These are phyloP conservation scores for Exaiptasia diaphana DNA, from an alignment of 64 coral and sea anemone species.

Conservation along the genomic window DNA sequence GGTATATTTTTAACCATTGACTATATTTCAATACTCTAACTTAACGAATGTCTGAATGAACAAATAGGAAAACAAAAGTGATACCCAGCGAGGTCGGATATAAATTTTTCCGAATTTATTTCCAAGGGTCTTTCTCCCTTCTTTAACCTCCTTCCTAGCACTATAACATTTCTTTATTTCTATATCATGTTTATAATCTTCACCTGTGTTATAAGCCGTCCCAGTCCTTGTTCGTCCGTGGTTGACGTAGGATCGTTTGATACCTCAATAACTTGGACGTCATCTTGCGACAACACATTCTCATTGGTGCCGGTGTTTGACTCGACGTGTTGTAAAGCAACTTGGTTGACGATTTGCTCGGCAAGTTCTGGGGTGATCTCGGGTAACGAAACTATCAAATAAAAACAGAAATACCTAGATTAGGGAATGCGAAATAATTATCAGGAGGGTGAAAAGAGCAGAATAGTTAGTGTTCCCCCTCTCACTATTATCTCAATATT, in stretches of 20 bases:
- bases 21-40: no score
- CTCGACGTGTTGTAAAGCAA: constrained; percentile 38
- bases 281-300: neutral
- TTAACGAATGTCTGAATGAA: no score
- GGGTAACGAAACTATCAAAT: constrained; percentile 53
- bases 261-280: constrained; percentile 34
- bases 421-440: neutral
- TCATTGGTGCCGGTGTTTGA: neutral
- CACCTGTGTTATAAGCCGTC: neutral
- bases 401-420: neutral
- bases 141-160: no score
- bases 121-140: no score
- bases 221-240: neutral
- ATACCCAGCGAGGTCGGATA: no score
- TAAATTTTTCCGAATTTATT: no score
- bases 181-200: no score
- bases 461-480: no score
- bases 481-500: no score
- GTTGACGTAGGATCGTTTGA: neutral
- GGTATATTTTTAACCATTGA: no score
- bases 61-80: no score
- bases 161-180: no score
- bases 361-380: constrained; percentile 74
- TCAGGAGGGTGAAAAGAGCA: neutral
- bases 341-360: constrained; percentile 76